Evolutionary conservation across 2,113 vertebrate species (phyloP), one percentile per base, ranked within the genome.

Genomic region (Lota lota): DNA sequence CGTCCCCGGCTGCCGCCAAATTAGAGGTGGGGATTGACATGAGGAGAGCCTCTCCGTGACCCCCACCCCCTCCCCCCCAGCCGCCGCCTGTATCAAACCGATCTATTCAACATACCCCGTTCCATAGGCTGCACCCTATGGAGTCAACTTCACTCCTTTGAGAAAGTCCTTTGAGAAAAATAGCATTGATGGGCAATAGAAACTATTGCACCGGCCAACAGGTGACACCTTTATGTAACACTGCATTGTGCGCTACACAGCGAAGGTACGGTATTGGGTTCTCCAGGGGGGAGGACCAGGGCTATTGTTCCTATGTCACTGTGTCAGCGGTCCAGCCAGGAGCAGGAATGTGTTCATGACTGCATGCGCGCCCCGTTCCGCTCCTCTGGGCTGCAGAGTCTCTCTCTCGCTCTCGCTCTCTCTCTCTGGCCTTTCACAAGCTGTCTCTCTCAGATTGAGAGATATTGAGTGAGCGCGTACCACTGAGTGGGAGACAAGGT

Each of bases 341-440:
- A 80, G 75, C 67, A 74, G 85, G 85, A 89, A 85, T 87, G 84
- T 80, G 76, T 81, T 89, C 84, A 73, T 85, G 81, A 85, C 79
- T 67, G 85, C 85, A 80, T 79, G 85, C 63, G 22, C 73, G 64
- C 58, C 69, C 65, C 65, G 80, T 76, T 79, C 62, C 50, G 80
- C 85, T 84, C 66, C 66, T 61, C 60, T 75, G 73, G 73, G 67
- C 64, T 75, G 71, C 76, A 79, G 81, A 78, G 69, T 73, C 67
- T 56, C 69, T 20, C 62, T 74, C 15, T 33, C 40, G 5, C 40
- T 47, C 40, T 47, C 40, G 6, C 40, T 47, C 40, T 47, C 40
- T 11, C 40, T 47, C 40, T 47, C 40, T 47, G 57, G 58, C 53
- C 53, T 36, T 22, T 59, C 56, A 64, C 21, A 1, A 22, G 36